These are phyloP conservation scores for Epinotia brunnichana DNA, from an alignment of 2,888 invertebrate species.

Conservation along the genomic window DNA sequence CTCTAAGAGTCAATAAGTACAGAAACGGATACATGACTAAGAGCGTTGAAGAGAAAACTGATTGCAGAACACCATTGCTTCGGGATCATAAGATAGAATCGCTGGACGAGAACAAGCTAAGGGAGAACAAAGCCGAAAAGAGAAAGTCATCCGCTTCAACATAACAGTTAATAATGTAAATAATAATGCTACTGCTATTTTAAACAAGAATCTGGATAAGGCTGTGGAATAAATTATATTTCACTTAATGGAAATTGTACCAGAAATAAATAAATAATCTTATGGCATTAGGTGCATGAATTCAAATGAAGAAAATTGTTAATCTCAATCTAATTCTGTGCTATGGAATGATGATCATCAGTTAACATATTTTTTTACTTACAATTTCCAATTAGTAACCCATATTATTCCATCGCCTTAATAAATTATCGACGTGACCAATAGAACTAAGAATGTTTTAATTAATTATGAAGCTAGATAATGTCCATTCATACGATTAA, in stretches of 20 bases:
- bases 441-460: constrained; percentile 61
- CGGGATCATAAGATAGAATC: constrained; percentile 80
- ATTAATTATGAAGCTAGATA: constrained; percentile 25
- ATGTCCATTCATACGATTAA: constrained; percentile 26
- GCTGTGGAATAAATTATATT: background rate
- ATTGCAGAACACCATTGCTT: constrained; percentile 75
- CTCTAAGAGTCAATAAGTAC: constrained; percentile 69
- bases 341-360: background rate
- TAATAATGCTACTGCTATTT: constrained; percentile 47
- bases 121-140: constrained; percentile 76
- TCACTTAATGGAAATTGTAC: background rate
- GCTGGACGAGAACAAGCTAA: constrained; percentile 75
- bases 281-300: too few species aligned
- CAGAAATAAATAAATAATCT: background rate
- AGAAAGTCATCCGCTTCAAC: constrained; percentile 80
- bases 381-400: constrained; percentile 2
- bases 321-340: too few species aligned
- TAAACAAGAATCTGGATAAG: constrained; percentile 44
- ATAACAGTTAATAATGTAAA: constrained; percentile 56
- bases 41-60: constrained; percentile 70
- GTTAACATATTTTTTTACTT: background rate
- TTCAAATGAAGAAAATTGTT: too few species aligned
- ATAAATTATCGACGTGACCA: constrained; percentile 59
- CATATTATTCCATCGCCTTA: constrained; percentile 18
- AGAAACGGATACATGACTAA: constrained; percentile 72